Base-by-base conservation (phyloP, 2,797 vertebrate species). In the Amphiprion clarkii region DNA sequence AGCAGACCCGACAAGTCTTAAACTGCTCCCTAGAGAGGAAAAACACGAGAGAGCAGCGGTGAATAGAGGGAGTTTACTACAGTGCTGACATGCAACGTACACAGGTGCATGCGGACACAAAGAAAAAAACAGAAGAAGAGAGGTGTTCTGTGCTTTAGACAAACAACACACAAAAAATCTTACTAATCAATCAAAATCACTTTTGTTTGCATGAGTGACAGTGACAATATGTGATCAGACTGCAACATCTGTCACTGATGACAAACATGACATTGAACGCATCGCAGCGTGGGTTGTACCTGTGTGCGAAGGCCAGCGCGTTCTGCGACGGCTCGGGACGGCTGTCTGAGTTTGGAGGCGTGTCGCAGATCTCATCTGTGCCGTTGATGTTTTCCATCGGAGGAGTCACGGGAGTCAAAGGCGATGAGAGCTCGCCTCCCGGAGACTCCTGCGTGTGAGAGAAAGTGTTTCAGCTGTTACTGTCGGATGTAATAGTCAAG, bases 301-400 rank as follows among this genome's bases (percentile, higher is more conserved):
- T 98, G 96, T 99, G 97, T 89, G 96, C 95, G 92, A 98, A 97
- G 86, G 97, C 94, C 91, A 98, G 95, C 63, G 97, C 96, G 44
- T 97, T 98, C 94, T 98, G 97, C 11, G 96, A 92, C 60, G 97
- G 96, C 90, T 98, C 98, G 75, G 96, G 94, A 85, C 96, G 96
- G 82, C 94, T 88, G 88, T 99, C 97, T 36, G 95, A 96, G 91
- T 97, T 98, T 78, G 97, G 97, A 4, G 95, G 96, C 65, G 96
- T 92, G 86, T 98, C 97, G 14, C 95, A 96, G 65, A 96, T 93
- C 39, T 99, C 98, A 42, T 99, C 97, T 6, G 97, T 98, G 76
- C 98, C 98, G 0, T 98, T 99, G 90, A 99, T 95, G 72, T 92
- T 97, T 90, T 98, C 97, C 91, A 94, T 94, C 51, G 91, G 94